Evolutionary conservation across 2,888 invertebrate genomes (phyloP), one percentile per base, ranked within the genome.

Genomic region (Epirrhoe tristata): DNA sequence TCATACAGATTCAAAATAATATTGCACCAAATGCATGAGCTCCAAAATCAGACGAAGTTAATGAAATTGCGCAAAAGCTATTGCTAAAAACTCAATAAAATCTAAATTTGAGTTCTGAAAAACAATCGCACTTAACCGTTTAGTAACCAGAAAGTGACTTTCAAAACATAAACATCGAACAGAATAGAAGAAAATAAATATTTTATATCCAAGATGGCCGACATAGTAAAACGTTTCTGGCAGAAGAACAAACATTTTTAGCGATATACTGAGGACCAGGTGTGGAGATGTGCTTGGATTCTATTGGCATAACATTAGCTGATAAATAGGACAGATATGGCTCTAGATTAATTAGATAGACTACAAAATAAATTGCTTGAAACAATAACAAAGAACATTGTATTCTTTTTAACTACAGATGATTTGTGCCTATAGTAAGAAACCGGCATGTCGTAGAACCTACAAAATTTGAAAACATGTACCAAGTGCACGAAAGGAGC

Each of bases 311-410:
- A 57, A 34, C 46, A 39, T 52, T 51, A 51, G 8, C 53, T 34
- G 67, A 67, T 67, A 57, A 60, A 63, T 67, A 50, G 32, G 56
- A 46, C 10, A 56, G 67, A 67, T 67, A 59, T n/a, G 32, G 5
- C 39, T 43, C 12, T 34, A 10, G 10, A 39, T 14, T 51, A 34
- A 51, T 51, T 34, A 16, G 53, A 32, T 51, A 8, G 4, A 10
- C 36, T 46, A n/a, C 46, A 14, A 5, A 46, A 14, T 14, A 46
- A n/a, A 8, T 1, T 36, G 14, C 3, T 36, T 36, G 36, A 43
- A 43, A 43, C 12, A 43, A 43, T 12, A 43, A 43, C 39, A 43
- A 34, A 34, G 34, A 34, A 34, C 34, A 6, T 34, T 34, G 7
- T 6, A 7, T 34, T 34, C 34, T 32, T 32, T n/a, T n/a, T n/a